These are phyloP conservation scores for Laticauda colubrina DNA, from an alignment of 2,113 vertebrate species.

Conservation along the genomic window DNA sequence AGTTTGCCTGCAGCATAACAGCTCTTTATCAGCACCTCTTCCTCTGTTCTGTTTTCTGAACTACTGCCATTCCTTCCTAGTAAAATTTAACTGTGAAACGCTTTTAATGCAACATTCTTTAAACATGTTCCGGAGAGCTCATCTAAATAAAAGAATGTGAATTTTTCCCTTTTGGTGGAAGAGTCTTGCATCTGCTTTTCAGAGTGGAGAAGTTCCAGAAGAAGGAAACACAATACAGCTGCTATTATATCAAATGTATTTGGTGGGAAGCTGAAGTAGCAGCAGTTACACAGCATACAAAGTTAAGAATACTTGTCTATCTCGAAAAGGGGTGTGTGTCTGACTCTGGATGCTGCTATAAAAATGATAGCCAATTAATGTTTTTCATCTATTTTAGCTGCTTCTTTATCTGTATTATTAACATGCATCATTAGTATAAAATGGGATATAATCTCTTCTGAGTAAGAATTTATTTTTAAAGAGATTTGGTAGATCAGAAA, in stretches of 20 bases:
- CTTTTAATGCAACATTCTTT: constrained; percentile 9
- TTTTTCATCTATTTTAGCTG: background rate
- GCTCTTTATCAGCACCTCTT: background rate
- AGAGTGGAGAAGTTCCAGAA: background rate
- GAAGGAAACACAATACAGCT: background rate
- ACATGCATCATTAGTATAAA: background rate
- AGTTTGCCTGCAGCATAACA: background rate
- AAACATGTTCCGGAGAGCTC: background rate
- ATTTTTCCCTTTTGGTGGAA: background rate
- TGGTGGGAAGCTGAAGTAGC: background rate
- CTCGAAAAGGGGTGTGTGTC: background rate
- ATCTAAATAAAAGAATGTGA: background rate
- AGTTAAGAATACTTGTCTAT: background rate
- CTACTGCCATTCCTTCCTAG: background rate
- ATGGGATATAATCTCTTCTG: background rate
- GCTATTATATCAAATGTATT: background rate
- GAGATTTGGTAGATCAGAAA: background rate
- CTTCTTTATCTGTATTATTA: background rate
- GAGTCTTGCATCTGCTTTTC: background rate
- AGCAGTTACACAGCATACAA: background rate
- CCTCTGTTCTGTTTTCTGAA: constrained; percentile 14
- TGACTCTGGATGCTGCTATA: background rate
- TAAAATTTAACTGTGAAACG: background rate
- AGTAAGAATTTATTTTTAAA: background rate
- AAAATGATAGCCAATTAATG: background rate